Conservation (phyloP, 2,888 invertebrate species). For the Lamellibrachia satsuma region DNA sequence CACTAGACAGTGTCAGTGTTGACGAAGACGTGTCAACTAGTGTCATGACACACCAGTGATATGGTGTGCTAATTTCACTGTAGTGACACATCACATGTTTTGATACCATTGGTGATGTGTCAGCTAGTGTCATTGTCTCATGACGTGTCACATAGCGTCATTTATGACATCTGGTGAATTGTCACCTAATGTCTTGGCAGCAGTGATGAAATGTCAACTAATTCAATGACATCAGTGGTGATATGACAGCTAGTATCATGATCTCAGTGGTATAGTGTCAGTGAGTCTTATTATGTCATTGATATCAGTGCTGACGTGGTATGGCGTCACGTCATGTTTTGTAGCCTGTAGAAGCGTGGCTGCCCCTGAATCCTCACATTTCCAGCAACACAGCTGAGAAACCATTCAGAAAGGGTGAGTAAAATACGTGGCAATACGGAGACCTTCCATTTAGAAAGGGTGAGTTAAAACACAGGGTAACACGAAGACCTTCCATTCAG, state of each 20-base stretch:
- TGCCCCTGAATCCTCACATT: conserved; percentile 47
- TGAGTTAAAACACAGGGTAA: conserved; percentile 23
- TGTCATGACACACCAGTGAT: neutral
- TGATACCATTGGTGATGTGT: neutral
- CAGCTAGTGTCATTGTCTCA: neutral
- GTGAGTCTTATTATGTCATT: no score
- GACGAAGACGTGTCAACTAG: neutral
- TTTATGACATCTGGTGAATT: neutral
- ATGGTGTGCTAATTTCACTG: no score
- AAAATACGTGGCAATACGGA: neutral
- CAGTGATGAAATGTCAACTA: neutral
- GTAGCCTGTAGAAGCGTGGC: conserved; percentile 49
- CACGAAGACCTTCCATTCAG: conserved; percentile 31
- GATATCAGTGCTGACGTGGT: neutral
- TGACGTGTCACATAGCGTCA: neutral
- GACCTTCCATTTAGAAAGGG: conserved; percentile 41
- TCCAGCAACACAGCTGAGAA: conserved; percentile 41
- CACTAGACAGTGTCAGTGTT: no score
- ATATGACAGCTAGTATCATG: neutral
- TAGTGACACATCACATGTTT: no score
- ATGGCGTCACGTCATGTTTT: neutral
- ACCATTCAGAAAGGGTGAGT: conserved; percentile 44
- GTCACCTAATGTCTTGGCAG: neutral
- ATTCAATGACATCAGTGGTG: neutral
- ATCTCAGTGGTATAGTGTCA: no score